Evolutionary conservation across 2,888 invertebrate species (phyloP).

Genomic region (Zaprionus obscuricornis): DNA sequence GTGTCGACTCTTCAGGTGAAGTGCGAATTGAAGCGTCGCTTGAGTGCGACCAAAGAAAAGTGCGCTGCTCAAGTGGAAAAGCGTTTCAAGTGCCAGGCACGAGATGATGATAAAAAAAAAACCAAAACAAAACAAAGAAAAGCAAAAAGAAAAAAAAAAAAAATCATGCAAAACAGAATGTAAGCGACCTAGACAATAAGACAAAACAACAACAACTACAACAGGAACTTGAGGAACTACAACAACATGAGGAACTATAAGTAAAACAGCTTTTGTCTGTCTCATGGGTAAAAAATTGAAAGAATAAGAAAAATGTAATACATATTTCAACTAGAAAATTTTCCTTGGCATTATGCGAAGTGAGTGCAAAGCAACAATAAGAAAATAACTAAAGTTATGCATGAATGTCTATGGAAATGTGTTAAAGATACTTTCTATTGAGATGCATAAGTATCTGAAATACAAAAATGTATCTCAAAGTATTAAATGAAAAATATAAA

Average conservation of each 20-base stretch:
- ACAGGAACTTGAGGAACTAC: too few species aligned
- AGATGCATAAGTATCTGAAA: too few species aligned
- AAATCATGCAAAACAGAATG: too few species aligned
- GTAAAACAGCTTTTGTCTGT: too few species aligned
- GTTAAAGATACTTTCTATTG: conserved; percentile 11
- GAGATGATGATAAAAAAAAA: conserved; percentile 31
- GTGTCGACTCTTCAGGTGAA: conserved; percentile 62
- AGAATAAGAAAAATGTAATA: neutral
- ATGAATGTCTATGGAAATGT: conserved; percentile 34
- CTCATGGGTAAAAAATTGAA: neutral
- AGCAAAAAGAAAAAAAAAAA: neutral
- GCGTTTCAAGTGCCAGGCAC: conserved; percentile 41
- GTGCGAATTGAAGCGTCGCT: conserved; percentile 75
- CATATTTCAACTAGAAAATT: conserved; percentile 38
- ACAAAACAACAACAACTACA: too few species aligned
- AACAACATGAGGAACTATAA: too few species aligned
- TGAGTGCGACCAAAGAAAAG: conserved; percentile 70
- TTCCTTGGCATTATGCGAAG: conserved; percentile 33
- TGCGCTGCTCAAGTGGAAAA: conserved; percentile 66
- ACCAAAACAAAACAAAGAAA: neutral
- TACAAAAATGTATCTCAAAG: too few species aligned
- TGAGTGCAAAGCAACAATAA: conserved; percentile 27
- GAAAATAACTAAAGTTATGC: conserved; percentile 23
- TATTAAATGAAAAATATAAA: too few species aligned
- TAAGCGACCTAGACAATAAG: too few species aligned